phyloP scores from a whole-genome alignment of 2,888 invertebrate species.

The Cephus rjabovi region DNA sequence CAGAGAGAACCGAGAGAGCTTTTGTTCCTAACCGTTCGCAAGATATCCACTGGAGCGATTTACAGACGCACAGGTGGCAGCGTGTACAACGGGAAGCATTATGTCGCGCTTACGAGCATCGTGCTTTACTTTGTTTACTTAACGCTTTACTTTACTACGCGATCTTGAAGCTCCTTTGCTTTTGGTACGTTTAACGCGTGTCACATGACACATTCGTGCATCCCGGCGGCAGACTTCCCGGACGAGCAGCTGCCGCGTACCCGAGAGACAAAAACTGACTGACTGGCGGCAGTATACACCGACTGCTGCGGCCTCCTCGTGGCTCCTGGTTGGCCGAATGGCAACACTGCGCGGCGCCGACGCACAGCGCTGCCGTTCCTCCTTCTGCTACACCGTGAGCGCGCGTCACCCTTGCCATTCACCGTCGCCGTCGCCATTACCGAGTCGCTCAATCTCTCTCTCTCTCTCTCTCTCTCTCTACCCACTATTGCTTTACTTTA shows the following conservation, averaged over 20 bases:
- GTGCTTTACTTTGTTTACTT: not conserved
- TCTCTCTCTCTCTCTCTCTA: not conserved
- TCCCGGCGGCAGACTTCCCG: conserved; percentile 29
- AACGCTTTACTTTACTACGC: not conserved
- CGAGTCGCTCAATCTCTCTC: not conserved
- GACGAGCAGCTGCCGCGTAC: conserved; percentile 43
- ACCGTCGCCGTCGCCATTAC: not conserved
- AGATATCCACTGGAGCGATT: conserved; percentile 34
- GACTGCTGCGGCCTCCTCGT: conserved; percentile 34
- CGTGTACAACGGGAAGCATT: conserved; percentile 34
- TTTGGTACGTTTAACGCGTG: conserved; percentile 24
- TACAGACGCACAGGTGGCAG: conserved; percentile 22
- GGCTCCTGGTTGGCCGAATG: conserved; percentile 22
- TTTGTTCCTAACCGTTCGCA: conserved; percentile 42
- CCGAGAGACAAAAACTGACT: conserved; percentile 56
- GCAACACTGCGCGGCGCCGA: conserved; percentile 31
- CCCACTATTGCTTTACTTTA: not conserved
- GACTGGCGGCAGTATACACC: conserved; percentile 26
- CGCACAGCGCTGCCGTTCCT: conserved; percentile 18
- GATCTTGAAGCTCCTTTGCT: not conserved
- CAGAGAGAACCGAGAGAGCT: not conserved
- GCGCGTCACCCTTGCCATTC: not conserved
- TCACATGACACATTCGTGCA: conserved; percentile 51
- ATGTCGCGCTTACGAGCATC: conserved; percentile 15
- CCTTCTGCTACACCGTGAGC: not conserved